A percentile compares a stretch with the other conserved stretches of the same genome.
Conservation (phyloP, 2,888 invertebrate species). For the Acholoe squamosa region DNA sequence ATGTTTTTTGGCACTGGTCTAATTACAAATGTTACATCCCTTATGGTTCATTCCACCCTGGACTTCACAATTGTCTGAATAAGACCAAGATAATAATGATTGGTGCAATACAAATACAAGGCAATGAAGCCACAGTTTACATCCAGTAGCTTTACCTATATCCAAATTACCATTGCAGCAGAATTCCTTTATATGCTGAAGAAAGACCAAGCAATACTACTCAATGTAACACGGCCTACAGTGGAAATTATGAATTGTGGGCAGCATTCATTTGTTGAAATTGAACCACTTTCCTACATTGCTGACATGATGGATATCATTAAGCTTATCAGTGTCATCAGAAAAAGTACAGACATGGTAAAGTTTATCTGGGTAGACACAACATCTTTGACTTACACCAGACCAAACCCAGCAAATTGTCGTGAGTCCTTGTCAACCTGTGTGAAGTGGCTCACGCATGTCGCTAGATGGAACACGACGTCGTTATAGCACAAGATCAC, state of each 20-base stretch:
- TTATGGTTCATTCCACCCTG: neutral
- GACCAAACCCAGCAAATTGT: too few species aligned
- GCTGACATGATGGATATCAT: neutral
- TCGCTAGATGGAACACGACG: too few species aligned
- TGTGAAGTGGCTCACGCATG: too few species aligned
- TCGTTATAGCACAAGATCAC: too few species aligned
- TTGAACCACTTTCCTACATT: neutral
- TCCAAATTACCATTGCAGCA: neutral
- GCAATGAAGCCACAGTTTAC: neutral
- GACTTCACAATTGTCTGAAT: neutral
- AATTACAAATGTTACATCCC: neutral
- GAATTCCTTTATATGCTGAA: neutral
- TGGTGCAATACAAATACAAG: neutral
- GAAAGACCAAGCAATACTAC: neutral
- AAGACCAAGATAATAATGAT: neutral
- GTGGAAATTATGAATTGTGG: neutral
- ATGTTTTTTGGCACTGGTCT: neutral
- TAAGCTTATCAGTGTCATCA: neutral
- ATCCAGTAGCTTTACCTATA: neutral
- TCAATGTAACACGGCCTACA: neutral
- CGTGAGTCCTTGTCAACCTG: too few species aligned
- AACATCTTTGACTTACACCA: neutral
- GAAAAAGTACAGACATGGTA: neutral
- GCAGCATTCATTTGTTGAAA: neutral
- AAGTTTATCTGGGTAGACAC: neutral